A percentile compares a stretch with the other conserved stretches of the same genome.
These are phyloP conservation scores for Cydia pomonella DNA, from an alignment of 1,140 invertebrate genomes.

Conservation along the genomic window DNA sequence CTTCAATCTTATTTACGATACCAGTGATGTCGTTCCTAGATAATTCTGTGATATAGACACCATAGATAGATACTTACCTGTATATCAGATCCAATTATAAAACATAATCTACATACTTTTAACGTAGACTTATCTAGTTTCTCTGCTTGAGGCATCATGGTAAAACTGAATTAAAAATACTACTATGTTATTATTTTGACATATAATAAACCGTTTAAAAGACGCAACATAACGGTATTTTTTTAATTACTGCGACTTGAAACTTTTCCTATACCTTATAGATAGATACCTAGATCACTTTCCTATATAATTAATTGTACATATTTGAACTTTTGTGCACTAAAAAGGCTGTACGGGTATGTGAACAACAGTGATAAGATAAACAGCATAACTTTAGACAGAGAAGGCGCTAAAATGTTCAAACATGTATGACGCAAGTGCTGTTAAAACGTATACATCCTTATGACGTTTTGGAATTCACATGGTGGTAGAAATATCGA, in stretches of 20 bases:
- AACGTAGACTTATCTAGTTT: too few species aligned
- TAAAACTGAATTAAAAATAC: too few species aligned
- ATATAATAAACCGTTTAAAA: background rate
- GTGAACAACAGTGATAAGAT: background rate
- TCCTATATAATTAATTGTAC: background rate
- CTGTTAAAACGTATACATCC: background rate
- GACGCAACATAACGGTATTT: background rate
- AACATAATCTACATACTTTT: too few species aligned
- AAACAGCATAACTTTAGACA: conserved; percentile 10
- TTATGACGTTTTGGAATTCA: background rate
- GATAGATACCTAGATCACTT: background rate
- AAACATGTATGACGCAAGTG: background rate
- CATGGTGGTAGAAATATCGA: conserved; percentile 13
- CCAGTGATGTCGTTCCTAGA: too few species aligned
- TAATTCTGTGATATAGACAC: too few species aligned
- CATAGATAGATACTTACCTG: too few species aligned
- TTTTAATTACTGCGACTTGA: background rate
- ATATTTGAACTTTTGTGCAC: background rate
- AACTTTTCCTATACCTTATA: background rate
- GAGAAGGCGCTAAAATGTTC: background rate
- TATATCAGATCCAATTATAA: too few species aligned
- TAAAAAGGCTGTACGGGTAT: background rate
- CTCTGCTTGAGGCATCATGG: too few species aligned
- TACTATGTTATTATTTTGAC: too few species aligned
- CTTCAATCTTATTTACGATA: too few species aligned